Base-by-base conservation (phyloP, 2,888 invertebrate genomes). In the Dasypogon diadema region DNA sequence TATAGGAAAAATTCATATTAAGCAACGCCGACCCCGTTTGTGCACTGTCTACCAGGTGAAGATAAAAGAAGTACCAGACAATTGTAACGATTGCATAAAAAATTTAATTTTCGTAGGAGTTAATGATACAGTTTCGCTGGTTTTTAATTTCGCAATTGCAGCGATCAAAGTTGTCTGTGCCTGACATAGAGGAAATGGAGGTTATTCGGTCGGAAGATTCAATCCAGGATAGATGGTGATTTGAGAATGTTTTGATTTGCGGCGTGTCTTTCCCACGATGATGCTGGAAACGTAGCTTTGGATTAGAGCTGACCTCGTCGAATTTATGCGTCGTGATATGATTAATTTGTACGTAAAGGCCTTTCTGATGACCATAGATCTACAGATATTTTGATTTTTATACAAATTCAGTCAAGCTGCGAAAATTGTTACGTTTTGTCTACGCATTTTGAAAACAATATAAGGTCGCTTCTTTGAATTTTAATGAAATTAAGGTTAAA, bases 21-120 rank as follows among this genome's bases (percentile, higher is more conserved):
- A 70, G 58, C 58, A 70, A 70, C 18, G 37, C 21, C 51, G 46
- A 46, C 63, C 26, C 74, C 60, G 34, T 55, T 65, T 48, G 63
- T 74, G 48, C 34, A 37, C 48, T 34, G 48, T 42, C 14, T 42
- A n/a, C n/a, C 30, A 46, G 42, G 6, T 26, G 24, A 37, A 60
- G 58, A 42, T 6, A 42, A 42, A 42, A 42, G 42, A 42, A 12
- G 16, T 63, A 10, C 14, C 37, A 14, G 76, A 76, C 76, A 76
- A 76, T 76, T 76, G 76, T 65, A 74, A 48, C 46, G 65, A 74
- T 76, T 76, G 76, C 76, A 76, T 76, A 76, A 76, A 76, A 73
- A 63, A 72, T 58, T 65, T 58, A 63, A 65, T 65, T 70, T 34
- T 63, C 56, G 60, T 54, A 60, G 51, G 63, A 58, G 46, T 58